Evolutionary conservation across 2,888 invertebrate genomes (phyloP), one percentile per base, ranked within the genome.

Genomic region (Lamellibrachia columna): DNA sequence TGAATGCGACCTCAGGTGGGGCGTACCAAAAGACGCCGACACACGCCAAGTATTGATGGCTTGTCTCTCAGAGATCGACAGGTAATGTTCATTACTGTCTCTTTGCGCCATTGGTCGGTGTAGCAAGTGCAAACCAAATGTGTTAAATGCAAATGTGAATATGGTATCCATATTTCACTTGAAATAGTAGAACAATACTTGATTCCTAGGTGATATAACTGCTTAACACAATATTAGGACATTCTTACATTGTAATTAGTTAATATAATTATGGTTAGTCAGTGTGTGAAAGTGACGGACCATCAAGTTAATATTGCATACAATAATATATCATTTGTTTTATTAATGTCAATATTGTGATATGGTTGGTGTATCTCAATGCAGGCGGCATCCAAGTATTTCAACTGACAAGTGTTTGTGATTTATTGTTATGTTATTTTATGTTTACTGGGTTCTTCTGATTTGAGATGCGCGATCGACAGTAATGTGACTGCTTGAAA

Each of bases 1-100:
- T 15, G 95, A 95, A 53, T 95, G 95, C 93, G 95, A 95, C 92
- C 93, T 95, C 22, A 92, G 95, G 94, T 95, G 95, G 95, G 95
- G 75, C 2, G 75, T 75, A 6, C 75, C 75, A n/a, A 75, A 75
- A 22, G 75, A 75, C 75, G 75, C 75, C 75, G 75, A 75, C 75
- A 75, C 75, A n/a, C 75, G n/a, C 75, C 75, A 75, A 4, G n/a
- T 75, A 11, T 22, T 75, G 75, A 75, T 75, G 75, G 75, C 75
- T n/a, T 75, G 75, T 75, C 75, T 75, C 75, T 75, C 75, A 6
- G 75, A 75, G 75, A 75, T 75, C 75, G 75, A 75, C 75, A 75
- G 75, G 75, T 75, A 75, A 75, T n/a, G 6, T n/a, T 15, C 2
- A 8, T n/a, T 75, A 0, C 22, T 75, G 6, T 6, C 75, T 22